phyloP scores from a whole-genome alignment of 1,140 invertebrate species.

The Drosophila rhopaloa region DNA sequence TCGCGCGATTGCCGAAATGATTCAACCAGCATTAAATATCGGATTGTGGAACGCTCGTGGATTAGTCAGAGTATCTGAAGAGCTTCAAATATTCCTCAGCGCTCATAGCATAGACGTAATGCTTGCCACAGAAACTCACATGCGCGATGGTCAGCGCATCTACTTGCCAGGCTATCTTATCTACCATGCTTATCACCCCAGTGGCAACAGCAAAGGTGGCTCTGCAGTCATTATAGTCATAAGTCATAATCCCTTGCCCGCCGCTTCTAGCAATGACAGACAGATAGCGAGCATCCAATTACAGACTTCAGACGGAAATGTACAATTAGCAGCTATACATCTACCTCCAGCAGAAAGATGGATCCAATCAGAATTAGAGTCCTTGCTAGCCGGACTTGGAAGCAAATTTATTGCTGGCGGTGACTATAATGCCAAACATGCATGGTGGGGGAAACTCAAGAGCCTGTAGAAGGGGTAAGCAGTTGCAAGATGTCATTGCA shows the following conservation, averaged over 20 bases:
- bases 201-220: no score
- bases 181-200: no score
- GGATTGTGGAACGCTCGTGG: slow-evolving; percentile 27
- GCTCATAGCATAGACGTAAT: slow-evolving; percentile 23
- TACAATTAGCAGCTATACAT: neutral
- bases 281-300: neutral
- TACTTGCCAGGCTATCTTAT: slow-evolving; percentile 2
- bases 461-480: slow-evolving; percentile 3
- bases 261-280: neutral
- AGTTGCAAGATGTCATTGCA: slow-evolving; percentile 1
- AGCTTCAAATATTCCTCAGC: slow-evolving; percentile 15
- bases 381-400: neutral
- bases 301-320: neutral
- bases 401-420: neutral
- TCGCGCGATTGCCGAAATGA: slow-evolving; percentile 14
- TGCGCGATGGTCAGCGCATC: slow-evolving; percentile 7
- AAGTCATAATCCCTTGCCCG: no score
- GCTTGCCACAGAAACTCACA: slow-evolving; percentile 20
- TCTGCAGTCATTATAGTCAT: no score
- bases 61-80: slow-evolving; percentile 2
- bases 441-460: neutral
- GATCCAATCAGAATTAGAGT: neutral
- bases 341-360: neutral
- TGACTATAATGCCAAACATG: neutral
- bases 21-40: slow-evolving; percentile 16